Conservation (phyloP, 2,888 invertebrate genomes). For the Lamproptera curius region DNA sequence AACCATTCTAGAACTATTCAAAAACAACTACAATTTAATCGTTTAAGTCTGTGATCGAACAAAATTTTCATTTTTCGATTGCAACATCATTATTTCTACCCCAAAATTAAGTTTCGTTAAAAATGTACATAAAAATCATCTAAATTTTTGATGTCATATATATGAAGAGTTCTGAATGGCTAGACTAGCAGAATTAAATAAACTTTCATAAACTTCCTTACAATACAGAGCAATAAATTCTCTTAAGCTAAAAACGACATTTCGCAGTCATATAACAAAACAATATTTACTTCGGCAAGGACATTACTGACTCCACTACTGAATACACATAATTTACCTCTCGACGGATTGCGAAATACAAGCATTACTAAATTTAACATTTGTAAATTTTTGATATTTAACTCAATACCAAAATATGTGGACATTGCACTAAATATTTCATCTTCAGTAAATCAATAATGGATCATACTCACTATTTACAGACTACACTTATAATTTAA, state of each 20-base stretch:
- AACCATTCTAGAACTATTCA: slow-evolving; percentile 34
- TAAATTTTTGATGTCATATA: background rate
- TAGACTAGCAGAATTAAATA: slow-evolving; percentile 37
- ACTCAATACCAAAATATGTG: background rate
- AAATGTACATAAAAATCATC: background rate
- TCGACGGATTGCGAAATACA: background rate
- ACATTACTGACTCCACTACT: slow-evolving; percentile 20
- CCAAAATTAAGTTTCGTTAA: too few species aligned
- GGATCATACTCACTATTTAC: slow-evolving; percentile 30
- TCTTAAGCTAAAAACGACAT: slow-evolving; percentile 35
- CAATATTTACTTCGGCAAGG: slow-evolving; percentile 33
- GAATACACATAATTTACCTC: slow-evolving; percentile 1
- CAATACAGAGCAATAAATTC: slow-evolving; percentile 28
- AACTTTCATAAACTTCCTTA: slow-evolving; percentile 16
- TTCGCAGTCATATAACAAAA: slow-evolving; percentile 25
- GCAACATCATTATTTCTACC: too few species aligned
- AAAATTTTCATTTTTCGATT: too few species aligned
- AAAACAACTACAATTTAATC: too few species aligned
- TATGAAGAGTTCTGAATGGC: slow-evolving; percentile 28
- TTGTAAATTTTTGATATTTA: background rate
- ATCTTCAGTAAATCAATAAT: slow-evolving; percentile 3
- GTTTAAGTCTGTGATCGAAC: too few species aligned
- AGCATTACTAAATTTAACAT: slow-evolving; percentile 4
- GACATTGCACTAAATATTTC: slow-evolving; percentile 32
- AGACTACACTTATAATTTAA: slow-evolving; percentile 31